Evolutionary conservation across 2,113 vertebrate genomes (phyloP), one percentile per base, ranked within the genome.

Genomic region (Poecilia latipinna): DNA sequence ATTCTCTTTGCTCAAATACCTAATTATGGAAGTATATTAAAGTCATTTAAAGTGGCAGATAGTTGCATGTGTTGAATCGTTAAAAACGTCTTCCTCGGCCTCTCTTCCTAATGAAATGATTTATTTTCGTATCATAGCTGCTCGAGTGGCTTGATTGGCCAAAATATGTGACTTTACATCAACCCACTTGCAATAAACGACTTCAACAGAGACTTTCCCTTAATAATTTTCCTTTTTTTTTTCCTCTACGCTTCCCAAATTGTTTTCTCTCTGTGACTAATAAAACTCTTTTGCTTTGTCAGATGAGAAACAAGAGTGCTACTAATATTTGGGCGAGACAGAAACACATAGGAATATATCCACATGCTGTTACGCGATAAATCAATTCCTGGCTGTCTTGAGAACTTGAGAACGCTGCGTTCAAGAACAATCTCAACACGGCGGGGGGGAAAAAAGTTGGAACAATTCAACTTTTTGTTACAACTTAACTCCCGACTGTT

Each of bases 381-480:
- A 79, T 68, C 0, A 11, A 54, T 64, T 22, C 4, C 51, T 8
- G 33, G 24, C 57, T 71, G 63, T 17, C 13, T 80, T 57, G 37
- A 33, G 51, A 57, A 60, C 13, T 80, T 57, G 37, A 33, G 51
- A 57, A 60, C 28, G n/a, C 28, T 26, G 51, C n/a, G 15, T 42
- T 13, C 2, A 35, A 68, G 7, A 71, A 7, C 28, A 1, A 28
- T 8, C 42, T 54, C 65, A 10, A 4, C 19, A 19, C 4, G 51
- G 35, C 8, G 10, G 10, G 32, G 4, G 32, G 35, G 10, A 26
- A 67, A 63, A 12, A 57, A 35, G 4, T 4, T 1, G 0, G 12
- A 65, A 70, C 77, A 77, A 83, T 69, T 77, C 22, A 54, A 4
- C 82, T 80, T 77, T 35, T 65, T 48, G 28, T 60, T 17, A 12